Base-by-base conservation (phyloP, 1,140 invertebrate species). In the Ceratoteleas bidentatus region DNA sequence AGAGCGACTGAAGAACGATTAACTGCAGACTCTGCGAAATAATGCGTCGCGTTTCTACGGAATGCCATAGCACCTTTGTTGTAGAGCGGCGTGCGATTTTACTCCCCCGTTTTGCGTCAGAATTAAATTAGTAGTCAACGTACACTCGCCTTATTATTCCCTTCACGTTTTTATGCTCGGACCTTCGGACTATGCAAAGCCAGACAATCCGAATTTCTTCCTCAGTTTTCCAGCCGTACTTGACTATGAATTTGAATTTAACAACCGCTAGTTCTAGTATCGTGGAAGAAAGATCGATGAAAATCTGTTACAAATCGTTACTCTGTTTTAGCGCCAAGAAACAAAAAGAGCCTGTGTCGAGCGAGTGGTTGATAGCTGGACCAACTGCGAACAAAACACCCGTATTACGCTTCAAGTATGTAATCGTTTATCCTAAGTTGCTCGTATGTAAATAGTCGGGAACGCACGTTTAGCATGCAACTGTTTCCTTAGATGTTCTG, bases 331-430 rank as follows among this genome's bases (percentile, higher is more conserved):
- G 90, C 60, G 75, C 86, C 80, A 85, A 88, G 38, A 84, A n/a
- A n/a, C n/a, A n/a, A n/a, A n/a, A 80, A 64, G 62, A 75, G 13
- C 70, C 81, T 14, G 68, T 84, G 34, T 78, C 72, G 50, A 90
- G 87, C 70, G 90, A 91, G 70, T 91, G 90, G 90, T 73, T 91
- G 53, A 66, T 91, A 56, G 87, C 79, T 81, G 85, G 87, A 73
- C 86, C 90, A 64, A 87, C 69, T 74, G 86, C 87, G 15, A 88
- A 81, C 65, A 92, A 91, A 57, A 77, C 85, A 15, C 84, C 89
- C 11, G 68, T 91, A 65, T 83, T 91, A 52, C 87, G 89, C 47
- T 91, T 91, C 81, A 91, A 89, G 90, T 91, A 75, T 87, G 89
- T 85, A 69, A 53, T 57, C 32, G 32, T 24, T 66, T 13, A 58